Conservation (phyloP, 2,797 vertebrate species). For the Graptemys geographica region DNA sequence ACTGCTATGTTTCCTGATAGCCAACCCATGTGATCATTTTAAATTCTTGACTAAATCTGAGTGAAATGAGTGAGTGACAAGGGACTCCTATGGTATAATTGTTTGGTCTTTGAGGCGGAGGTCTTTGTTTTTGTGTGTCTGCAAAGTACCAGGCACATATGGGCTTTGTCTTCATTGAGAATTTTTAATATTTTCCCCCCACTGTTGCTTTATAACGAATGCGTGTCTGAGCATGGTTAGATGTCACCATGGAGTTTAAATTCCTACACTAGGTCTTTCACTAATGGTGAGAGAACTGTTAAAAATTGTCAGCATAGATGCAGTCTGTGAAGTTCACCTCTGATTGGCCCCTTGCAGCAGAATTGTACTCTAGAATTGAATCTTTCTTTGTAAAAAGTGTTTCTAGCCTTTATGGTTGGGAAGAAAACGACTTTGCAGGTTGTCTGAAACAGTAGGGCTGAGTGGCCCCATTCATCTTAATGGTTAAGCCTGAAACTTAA, state of each 20-base stretch:
- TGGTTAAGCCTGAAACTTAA: not conserved
- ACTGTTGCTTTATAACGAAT: not conserved
- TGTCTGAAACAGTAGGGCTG: not conserved
- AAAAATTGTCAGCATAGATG: not conserved
- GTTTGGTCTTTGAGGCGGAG: slow-evolving; percentile 36
- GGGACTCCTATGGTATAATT: slow-evolving; percentile 39
- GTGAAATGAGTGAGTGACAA: slow-evolving; percentile 51
- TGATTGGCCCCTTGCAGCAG: not conserved
- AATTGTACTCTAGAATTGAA: not conserved
- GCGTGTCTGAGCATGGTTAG: not conserved
- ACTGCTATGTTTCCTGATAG: slow-evolving; percentile 47
- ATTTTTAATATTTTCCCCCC: not conserved
- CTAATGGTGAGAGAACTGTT: not conserved
- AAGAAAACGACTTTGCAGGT: not conserved
- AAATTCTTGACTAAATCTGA: slow-evolving; percentile 57
- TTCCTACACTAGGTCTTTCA: not conserved
- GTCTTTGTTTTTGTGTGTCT: slow-evolving; percentile 33
- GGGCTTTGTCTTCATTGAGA: slow-evolving; percentile 17
- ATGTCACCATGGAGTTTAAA: not conserved
- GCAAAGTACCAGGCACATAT: slow-evolving; percentile 7
- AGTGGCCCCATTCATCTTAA: not conserved
- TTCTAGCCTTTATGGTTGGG: not conserved
- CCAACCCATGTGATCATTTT: slow-evolving; percentile 39
- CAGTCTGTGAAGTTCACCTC: not conserved
- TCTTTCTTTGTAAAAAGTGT: not conserved